phyloP scores from a whole-genome alignment of 2,888 invertebrate species.

The Drosophila testacea region DNA sequence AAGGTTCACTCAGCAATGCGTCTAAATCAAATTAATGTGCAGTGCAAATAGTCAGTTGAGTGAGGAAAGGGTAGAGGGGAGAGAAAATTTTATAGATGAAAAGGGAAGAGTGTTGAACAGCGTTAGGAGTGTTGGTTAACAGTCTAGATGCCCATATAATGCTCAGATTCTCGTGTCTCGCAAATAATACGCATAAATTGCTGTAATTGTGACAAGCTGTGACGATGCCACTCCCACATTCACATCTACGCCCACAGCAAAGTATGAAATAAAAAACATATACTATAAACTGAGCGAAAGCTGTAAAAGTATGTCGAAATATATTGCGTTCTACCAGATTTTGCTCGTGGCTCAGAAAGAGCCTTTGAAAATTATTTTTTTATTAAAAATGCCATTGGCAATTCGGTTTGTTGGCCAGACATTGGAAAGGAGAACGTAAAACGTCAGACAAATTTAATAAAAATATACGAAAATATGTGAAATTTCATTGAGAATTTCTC shows the following conservation, averaged over 20 bases:
- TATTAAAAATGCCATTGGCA: slow-evolving; percentile 42
- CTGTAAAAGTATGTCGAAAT: slow-evolving; percentile 23
- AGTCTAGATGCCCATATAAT: slow-evolving; percentile 1
- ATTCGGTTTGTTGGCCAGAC: slow-evolving; percentile 9
- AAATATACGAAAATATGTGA: slow-evolving; percentile 8
- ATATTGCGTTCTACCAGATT: slow-evolving; percentile 17
- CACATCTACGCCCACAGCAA: neutral
- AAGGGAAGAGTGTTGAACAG: slow-evolving; percentile 1
- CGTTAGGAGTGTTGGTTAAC: slow-evolving; percentile 3
- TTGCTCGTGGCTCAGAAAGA: neutral
- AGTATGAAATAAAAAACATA: too few relatives aligned
- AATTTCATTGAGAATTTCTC: slow-evolving; percentile 12
- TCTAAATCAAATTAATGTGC: slow-evolving; percentile 72
- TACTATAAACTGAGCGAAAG: neutral
- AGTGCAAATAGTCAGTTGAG: slow-evolving; percentile 20
- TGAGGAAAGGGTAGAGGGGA: neutral
- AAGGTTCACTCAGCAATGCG: slow-evolving; percentile 74
- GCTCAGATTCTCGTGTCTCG: slow-evolving; percentile 25
- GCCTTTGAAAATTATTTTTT: slow-evolving; percentile 28
- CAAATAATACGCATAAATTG: slow-evolving; percentile 60
- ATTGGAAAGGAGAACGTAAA: neutral
- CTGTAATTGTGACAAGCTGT: slow-evolving; percentile 59
- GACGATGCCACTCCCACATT: slow-evolving; percentile 21
- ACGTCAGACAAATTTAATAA: slow-evolving; percentile 8
- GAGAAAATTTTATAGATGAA: neutral